Conservation (phyloP, 2,113 vertebrate genomes). For the Hypocryptadius cinnamomeus region DNA sequence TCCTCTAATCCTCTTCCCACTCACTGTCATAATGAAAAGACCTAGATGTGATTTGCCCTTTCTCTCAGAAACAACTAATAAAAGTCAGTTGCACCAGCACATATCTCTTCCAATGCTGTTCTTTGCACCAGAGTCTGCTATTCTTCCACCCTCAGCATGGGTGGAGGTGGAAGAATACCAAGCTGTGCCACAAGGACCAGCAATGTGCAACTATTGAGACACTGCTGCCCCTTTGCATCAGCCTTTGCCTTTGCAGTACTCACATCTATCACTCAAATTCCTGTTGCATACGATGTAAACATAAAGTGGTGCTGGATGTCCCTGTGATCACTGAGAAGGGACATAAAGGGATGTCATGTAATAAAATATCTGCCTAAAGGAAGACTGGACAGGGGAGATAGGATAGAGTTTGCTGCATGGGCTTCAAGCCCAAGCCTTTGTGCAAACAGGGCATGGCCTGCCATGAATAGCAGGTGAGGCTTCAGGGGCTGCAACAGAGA, state of each 20-base stretch:
- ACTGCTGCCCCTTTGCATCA: neutral
- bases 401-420: neutral
- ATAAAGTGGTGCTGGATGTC: neutral
- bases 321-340: neutral
- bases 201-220: accelerated
- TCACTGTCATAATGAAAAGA: neutral
- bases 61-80: neutral
- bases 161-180: neutral
- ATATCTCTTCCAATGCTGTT: neutral
- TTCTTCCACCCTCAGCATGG: neutral
- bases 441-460: neutral
- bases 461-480: neutral
- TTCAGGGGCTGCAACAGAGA: neutral
- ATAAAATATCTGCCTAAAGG: neutral
- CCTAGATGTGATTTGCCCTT: neutral
- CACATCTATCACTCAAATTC: neutral
- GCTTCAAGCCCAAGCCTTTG: neutral
- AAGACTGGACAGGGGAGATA: neutral
- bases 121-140: neutral
- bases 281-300: neutral
- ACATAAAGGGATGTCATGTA: neutral
- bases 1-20: neutral
- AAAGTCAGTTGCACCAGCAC: neutral
- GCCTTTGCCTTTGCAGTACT: neutral
- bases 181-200: neutral